Evolutionary conservation across 2,888 invertebrate species (phyloP).

Genomic region (Cephus nigrinus): DNA sequence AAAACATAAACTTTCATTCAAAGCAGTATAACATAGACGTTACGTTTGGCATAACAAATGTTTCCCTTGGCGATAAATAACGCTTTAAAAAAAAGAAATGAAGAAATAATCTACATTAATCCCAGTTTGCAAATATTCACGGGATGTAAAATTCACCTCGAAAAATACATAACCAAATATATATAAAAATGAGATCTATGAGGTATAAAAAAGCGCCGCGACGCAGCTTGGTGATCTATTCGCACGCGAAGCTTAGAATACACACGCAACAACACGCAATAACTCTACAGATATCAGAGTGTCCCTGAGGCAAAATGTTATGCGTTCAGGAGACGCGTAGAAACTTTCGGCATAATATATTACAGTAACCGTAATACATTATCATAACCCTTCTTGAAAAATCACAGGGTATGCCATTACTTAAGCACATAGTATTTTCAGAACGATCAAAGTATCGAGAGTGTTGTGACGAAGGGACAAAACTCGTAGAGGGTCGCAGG

Average conservation of each 20-base stretch:
- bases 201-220: neutral
- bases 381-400: neutral
- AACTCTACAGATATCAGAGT: neutral
- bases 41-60: neutral
- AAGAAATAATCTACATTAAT: neutral
- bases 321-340: neutral
- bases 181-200: neutral
- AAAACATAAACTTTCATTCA: neutral
- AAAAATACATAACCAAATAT: neutral
- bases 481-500: neutral
- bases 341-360: neutral
- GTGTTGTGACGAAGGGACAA: neutral
- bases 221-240: neutral
- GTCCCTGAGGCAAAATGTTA: neutral
- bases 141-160: neutral
- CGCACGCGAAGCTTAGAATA: neutral
- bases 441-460: neutral
- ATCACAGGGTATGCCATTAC: neutral
- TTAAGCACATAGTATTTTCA: neutral
- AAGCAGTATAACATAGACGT: neutral
- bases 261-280: neutral
- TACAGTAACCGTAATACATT: neutral
- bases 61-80: neutral
- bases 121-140: neutral
- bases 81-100: neutral